A percentile compares a stretch with the other conserved stretches of the same genome.
Evolutionary conservation across 92 coral and sea anemone species (phyloP).

Genomic region (Epizoanthus scotinus): DNA sequence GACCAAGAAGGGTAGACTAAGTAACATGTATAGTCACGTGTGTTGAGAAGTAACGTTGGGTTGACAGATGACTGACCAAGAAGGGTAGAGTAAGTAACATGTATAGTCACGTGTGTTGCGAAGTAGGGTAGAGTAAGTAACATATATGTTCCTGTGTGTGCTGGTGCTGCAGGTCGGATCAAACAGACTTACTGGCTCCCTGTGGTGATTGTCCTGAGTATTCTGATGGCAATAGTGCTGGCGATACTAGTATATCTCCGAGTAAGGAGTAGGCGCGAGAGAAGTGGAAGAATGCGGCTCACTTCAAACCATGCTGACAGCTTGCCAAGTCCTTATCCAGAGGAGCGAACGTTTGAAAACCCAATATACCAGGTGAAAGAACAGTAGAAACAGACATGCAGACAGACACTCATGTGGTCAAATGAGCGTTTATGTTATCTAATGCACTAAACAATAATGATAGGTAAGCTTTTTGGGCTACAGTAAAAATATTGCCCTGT

Average conservation of each 20-base stretch:
- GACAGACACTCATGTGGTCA: neutral
- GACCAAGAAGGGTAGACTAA: too few species aligned
- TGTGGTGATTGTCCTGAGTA: constrained; percentile 32
- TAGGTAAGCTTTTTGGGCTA: too few species aligned
- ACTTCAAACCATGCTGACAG: constrained; percentile 64
- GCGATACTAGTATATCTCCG: constrained; percentile 35
- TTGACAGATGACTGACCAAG: too few species aligned
- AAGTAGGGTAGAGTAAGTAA: too few species aligned
- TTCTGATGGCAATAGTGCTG: constrained; percentile 46
- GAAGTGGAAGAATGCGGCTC: constrained; percentile 66
- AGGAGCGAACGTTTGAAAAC: constrained; percentile 77
- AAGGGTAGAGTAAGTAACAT: too few species aligned
- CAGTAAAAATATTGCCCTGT: too few species aligned
- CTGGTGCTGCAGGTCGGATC: neutral
- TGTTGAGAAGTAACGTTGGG: too few species aligned
- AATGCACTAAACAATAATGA: too few species aligned
- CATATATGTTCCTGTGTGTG: too few species aligned
- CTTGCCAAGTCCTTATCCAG: constrained; percentile 68
- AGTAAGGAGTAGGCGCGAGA: constrained; percentile 31
- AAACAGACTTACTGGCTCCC: constrained; percentile 45
- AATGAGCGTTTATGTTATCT: neutral
- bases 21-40: too few species aligned
- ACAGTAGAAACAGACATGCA: neutral
- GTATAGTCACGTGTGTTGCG: too few species aligned
- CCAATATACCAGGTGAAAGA: constrained; percentile 77